Base-by-base conservation (phyloP, 2,888 invertebrate species). In the Suillia variegata region DNA sequence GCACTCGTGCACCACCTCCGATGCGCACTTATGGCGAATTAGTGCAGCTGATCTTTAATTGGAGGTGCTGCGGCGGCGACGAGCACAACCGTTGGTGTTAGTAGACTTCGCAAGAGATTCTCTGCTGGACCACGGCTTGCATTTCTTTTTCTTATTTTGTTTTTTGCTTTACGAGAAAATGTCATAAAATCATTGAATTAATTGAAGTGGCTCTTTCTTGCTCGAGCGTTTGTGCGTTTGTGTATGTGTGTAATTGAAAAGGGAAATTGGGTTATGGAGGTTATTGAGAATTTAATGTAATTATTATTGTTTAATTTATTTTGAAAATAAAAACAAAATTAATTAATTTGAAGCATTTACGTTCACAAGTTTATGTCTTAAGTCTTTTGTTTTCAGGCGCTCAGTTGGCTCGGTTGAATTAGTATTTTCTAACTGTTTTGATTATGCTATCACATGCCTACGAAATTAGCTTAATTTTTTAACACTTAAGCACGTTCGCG, bases 41-140 rank as follows among this genome's bases (percentile, higher is more conserved):
- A 69, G 73, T 70, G 59, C 72, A 69, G 65, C 62, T 67, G 62
- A 62, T 63, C 69, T 72, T 63, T 67, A 73, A 73, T 74, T 69
- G 73, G 66, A 61, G 54, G 53, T 62, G 54, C 51, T 50, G 51
- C 38, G 54, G 54, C 45, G 47, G 2, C 20, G 20, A 13, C 55
- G 54, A 5, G 17, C 3, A 45, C 18, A 20, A 20, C 38, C n/a
- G n/a, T n/a, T n/a, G n/a, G 38, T 13, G 15, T n/a, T 13, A 38
- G 38, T 38, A 13, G 8, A n/a, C 38, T 38, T 6, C 13, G n/a
- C 12, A 38, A 6, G 8, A 5, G 15, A 38, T 38, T 38, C 31
- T 6, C 31, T 31, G 31, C 31, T 12, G 12, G 6, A 31, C 31
- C 6, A 6, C 12, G 31, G 31, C 31, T 38, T 13, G 38, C 38